phyloP scores from a whole-genome alignment of 2,888 invertebrate species.

The Sipunculus nudus region DNA sequence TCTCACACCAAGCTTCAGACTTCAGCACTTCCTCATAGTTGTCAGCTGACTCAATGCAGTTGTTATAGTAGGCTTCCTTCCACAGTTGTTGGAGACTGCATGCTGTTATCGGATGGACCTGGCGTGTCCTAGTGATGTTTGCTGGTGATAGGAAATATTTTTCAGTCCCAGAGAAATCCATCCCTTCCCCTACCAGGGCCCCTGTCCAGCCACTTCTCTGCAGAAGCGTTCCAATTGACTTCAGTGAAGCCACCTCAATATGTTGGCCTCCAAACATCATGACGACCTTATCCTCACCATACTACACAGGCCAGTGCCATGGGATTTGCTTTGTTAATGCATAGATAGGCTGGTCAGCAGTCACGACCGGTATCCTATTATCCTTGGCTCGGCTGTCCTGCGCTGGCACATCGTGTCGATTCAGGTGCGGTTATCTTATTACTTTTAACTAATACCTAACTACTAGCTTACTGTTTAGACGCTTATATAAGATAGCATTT shows the following conservation, averaged over 20 bases:
- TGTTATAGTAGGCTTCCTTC: constrained; percentile 25
- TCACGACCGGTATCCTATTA: constrained; percentile 44
- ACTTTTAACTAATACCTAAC: no score
- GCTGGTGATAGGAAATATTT: constrained; percentile 40
- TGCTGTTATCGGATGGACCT: constrained; percentile 36
- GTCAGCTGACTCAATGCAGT: neutral
- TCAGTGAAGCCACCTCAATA: constrained; percentile 49
- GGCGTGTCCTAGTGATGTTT: constrained; percentile 36
- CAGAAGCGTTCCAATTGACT: constrained; percentile 41
- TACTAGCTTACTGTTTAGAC: no score
- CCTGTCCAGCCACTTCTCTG: constrained; percentile 44
- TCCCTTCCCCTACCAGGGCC: constrained; percentile 31
- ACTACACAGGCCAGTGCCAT: constrained; percentile 47
- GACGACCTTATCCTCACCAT: constrained; percentile 46
- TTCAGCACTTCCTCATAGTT: neutral
- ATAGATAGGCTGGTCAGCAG: constrained; percentile 48
- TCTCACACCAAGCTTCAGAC: constrained; percentile 19
- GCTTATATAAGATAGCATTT: no score
- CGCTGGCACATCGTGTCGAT: no score
- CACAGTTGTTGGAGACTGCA: constrained; percentile 27
- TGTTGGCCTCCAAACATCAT: constrained; percentile 54
- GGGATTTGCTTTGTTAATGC: constrained; percentile 51
- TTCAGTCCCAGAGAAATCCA: constrained; percentile 42
- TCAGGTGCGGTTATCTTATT: no score
- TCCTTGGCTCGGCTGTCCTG: no score